Conservation (phyloP, 2,888 invertebrate genomes). For the Biston betularia region DNA sequence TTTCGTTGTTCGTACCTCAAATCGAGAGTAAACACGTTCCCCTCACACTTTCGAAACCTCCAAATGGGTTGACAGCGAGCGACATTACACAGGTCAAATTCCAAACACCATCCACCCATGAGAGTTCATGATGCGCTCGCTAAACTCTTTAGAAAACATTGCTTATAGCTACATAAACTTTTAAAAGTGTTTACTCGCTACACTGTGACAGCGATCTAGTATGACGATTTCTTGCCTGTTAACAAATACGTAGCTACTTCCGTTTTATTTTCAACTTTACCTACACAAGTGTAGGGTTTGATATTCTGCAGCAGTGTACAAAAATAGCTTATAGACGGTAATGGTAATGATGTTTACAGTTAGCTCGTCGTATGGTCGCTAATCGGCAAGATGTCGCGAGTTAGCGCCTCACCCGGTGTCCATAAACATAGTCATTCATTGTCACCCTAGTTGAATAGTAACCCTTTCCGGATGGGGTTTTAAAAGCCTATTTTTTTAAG, state of each 20-base stretch:
- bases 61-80: constrained; percentile 63
- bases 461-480: constrained; percentile 55
- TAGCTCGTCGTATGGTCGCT: constrained; percentile 80
- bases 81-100: constrained; percentile 69
- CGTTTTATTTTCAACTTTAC: constrained; percentile 32
- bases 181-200: constrained; percentile 82
- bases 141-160: constrained; percentile 81
- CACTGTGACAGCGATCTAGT: constrained; percentile 79
- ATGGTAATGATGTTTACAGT: constrained; percentile 84
- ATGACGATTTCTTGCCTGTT: constrained; percentile 70
- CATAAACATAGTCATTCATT: constrained; percentile 81
- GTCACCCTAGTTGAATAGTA: constrained; percentile 74
- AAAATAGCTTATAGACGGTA: constrained; percentile 53
- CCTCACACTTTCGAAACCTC: constrained; percentile 69
- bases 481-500: constrained; percentile 42
- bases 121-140: constrained; percentile 78
- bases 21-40: constrained; percentile 48
- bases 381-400: constrained; percentile 80
- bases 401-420: constrained; percentile 85
- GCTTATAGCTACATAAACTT: constrained; percentile 80
- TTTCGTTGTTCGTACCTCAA: constrained; percentile 39
- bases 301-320: constrained; percentile 40
- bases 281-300: constrained; percentile 41
- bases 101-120: constrained; percentile 68
- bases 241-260: constrained; percentile 56